Evolutionary conservation across 2,797 vertebrate genomes (phyloP), one percentile per base, ranked within the genome.

Genomic region (Eidolon dupreanum): DNA sequence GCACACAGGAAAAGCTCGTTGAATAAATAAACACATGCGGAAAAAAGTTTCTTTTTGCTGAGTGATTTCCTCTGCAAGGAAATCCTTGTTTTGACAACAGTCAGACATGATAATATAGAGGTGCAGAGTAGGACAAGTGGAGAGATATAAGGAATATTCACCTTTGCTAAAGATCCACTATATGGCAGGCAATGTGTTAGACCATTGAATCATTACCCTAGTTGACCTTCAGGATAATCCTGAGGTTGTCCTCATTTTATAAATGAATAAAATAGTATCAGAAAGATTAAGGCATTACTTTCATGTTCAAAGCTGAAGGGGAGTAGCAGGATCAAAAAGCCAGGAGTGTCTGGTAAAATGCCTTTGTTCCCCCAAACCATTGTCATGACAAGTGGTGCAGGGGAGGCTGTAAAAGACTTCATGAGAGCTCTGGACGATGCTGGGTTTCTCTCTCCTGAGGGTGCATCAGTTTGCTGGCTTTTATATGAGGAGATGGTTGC

Each of bases 11-110:
- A 91, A 95, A 68, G 51, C 13, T 31, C 73, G 49, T 4, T 71
- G 73, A 94, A 74, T 77, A 49, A 68, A 66, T 65, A 93, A 94
- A 41, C 24, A 26, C 41, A 85, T 46, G 46, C 85, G 57, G 78
- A 96, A 97, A 85, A 51, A 31, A 87, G 78, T 73, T 96, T 86
- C n/a, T 86, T 92, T 89, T 93, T 87, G 57, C 31, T 86, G 57
- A 93, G 61, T 93, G 68, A 75, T 85, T 88, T 86, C 43, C n/a
- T 82, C 31, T 79, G 16, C 22, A 94, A 95, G 70, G 51, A 92
- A 92, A 68, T 84, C 20, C 71, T 77, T 93, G 63, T 94, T 95
- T 94, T 95, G 92, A 94, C 24, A 93, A 75, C 53, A 68, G 87
- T 91, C 57, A 93, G 93, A 92, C 3, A 2, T 28, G 46, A 53